phyloP scores from a whole-genome alignment of 2,797 vertebrate genomes.

The Tokudaia muenninki region DNA sequence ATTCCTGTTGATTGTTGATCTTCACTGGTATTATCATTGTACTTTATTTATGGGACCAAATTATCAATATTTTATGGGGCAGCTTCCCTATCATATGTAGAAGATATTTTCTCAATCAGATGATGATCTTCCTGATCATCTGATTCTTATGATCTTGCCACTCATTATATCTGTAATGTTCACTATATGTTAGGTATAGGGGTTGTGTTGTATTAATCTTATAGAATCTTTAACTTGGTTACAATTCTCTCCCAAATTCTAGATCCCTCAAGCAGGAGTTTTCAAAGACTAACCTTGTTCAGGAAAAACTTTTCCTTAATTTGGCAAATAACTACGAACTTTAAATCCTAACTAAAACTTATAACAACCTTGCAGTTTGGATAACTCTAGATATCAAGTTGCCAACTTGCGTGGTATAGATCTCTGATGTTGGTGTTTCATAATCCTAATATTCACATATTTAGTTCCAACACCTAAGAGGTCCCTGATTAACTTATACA shows the following conservation, averaged over 20 bases:
- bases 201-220: background rate
- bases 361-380: background rate
- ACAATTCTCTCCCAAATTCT: background rate
- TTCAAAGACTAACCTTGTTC: background rate
- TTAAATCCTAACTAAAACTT: constrained; percentile 8
- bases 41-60: too few relatives aligned
- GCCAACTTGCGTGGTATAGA: background rate
- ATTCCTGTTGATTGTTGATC: background rate
- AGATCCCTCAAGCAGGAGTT: background rate
- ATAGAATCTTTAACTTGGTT: background rate
- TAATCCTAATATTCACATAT: background rate
- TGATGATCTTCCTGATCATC: background rate
- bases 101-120: too few relatives aligned
- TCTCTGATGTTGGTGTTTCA: background rate
- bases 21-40: too few relatives aligned
- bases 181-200: background rate
- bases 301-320: background rate
- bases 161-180: background rate
- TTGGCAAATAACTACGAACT: background rate
- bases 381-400: background rate
- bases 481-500: constrained; percentile 6
- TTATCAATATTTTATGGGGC: background rate
- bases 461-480: constrained; percentile 26
- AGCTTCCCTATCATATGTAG: background rate
- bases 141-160: background rate